Conservation (phyloP, 2,113 vertebrate genomes). For the Myocastor coypus region DNA sequence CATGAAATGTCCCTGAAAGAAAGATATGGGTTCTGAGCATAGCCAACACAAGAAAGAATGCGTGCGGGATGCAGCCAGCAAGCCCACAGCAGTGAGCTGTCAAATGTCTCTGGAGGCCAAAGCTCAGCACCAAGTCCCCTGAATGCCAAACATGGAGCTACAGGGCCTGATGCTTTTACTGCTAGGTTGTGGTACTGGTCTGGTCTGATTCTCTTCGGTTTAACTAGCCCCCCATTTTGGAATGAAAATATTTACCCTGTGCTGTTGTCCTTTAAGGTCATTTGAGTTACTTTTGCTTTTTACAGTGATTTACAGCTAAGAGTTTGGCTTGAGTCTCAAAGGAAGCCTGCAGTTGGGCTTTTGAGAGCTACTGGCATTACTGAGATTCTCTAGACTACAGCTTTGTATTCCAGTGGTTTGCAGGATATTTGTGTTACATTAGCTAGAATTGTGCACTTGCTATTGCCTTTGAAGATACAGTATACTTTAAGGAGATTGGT, state of each 20-base stretch:
- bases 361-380: not conserved
- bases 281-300: not conserved
- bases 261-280: not conserved
- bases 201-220: not conserved
- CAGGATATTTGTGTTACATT: conserved; percentile 7
- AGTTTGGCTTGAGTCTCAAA: not conserved
- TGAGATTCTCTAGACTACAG: not conserved
- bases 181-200: not conserved
- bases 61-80: not conserved
- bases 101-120: not conserved
- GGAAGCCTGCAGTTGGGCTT: not conserved
- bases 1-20: not conserved
- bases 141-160: not conserved
- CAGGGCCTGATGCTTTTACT: not conserved
- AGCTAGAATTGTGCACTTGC: not conserved
- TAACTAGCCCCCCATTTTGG: not conserved
- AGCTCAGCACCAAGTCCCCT: not conserved
- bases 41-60: not conserved
- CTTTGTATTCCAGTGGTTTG: not conserved
- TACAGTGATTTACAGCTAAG: not conserved
- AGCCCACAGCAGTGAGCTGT: not conserved
- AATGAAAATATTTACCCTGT: not conserved
- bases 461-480: not conserved
- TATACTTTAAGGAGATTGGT: not conserved
- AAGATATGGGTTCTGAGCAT: not conserved